Percentiles rank a stretch among this genome's conserved stretches.
These are phyloP conservation scores for Phyllostomus discolor DNA, from an alignment of 2,113 vertebrate genomes.

Conservation along the genomic window DNA sequence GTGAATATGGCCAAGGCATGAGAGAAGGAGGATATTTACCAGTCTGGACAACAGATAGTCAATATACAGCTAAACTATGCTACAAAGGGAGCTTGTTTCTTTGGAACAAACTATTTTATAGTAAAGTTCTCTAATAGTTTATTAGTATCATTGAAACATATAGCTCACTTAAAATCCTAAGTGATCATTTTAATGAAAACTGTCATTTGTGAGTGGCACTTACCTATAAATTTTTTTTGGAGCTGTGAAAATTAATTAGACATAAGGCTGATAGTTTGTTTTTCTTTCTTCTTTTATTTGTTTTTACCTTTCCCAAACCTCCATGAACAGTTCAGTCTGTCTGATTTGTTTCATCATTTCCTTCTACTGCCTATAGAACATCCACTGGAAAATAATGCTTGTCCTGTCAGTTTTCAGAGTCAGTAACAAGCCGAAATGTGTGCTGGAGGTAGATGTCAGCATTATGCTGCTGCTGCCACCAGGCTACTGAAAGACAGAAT, in stretches of 20 bases:
- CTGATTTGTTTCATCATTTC: neutral
- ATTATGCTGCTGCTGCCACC: neutral
- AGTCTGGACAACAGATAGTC: neutral
- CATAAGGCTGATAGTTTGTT: neutral
- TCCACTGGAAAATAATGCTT: conserved; percentile 15
- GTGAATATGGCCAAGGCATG: conserved; percentile 23
- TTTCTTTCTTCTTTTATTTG: neutral
- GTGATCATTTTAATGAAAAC: neutral
- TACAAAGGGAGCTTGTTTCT: neutral
- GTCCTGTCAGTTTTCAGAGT: conserved; percentile 36
- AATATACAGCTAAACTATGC: neutral
- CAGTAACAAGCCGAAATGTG: neutral
- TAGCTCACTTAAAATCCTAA: neutral
- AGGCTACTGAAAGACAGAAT: neutral
- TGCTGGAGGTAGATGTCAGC: conserved; percentile 41
- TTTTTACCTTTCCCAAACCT: neutral
- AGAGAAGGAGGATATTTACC: conserved; percentile 22
- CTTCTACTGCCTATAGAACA: conserved; percentile 2
- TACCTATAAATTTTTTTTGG: neutral
- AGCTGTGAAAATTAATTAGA: neutral
- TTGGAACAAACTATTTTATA: neutral
- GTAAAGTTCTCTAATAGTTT: conserved; percentile 32
- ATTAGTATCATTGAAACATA: conserved; percentile 28
- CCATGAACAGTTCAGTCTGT: neutral
- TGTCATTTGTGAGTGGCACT: neutral